Base-by-base conservation (phyloP, 2,888 invertebrate species). In the Micropterix aruncella region DNA sequence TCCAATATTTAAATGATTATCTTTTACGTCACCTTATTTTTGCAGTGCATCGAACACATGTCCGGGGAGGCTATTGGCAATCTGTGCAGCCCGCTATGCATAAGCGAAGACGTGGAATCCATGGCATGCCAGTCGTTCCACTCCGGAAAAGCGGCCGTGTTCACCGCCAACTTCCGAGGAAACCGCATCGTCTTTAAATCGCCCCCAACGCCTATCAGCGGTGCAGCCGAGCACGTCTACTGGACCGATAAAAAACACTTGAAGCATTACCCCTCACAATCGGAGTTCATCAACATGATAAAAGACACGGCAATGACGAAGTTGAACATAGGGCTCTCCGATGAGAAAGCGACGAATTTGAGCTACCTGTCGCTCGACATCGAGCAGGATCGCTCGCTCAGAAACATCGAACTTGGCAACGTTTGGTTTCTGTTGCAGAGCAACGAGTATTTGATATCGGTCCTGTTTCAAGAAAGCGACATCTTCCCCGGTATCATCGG, bases 401-500 rank as follows among this genome's bases (percentile, higher is more conserved):
- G 73, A 37, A 62, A 62, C 38, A 57, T 61, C 16, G 77, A 77
- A 57, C 75, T 78, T 69, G 71, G 74, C 48, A 76, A 76, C 55
- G 59, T 80, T 3, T 80, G 79, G 79, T 60, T 70, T 37, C 60
- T 83, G 17, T 54, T 79, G 1, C 76, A 79, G 55, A 78, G 80
- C 53, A 75, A 78, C 56, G 83, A 83, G 57, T 84, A 80, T 59
- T 56, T 80, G 2, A 62, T 79, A 41, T 68, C 77, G 27, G 63
- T 70, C 39, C 58, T 79, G 41, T 77, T 75, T 58, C 69, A 73
- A 27, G 73, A 75, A 47, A 65, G 70, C 51, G 74, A 75, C 49
- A 63, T 80, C 41, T 79, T 83, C 54, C 82, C 83, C 1, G 74
- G 74, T 52, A 57, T 81, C 18, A 60, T 78, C 40, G 81, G 80